Percentiles rank a stretch among this genome's conserved stretches.
Conservation (phyloP, 2,888 invertebrate genomes). For the Hedychridium roseum region DNA sequence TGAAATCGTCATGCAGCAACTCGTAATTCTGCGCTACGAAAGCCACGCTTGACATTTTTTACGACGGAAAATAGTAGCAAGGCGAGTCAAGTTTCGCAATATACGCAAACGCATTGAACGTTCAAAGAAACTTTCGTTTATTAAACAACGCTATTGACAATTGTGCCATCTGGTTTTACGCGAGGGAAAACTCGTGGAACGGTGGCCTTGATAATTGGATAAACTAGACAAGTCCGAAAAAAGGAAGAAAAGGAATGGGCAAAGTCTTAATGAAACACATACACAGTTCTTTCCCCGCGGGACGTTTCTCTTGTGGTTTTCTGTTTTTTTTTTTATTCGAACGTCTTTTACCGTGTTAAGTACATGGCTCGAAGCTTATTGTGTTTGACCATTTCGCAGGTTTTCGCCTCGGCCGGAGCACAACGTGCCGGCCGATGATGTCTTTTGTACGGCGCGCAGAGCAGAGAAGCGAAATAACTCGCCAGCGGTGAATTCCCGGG, state of each 20-base stretch:
- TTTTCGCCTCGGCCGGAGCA: constrained; percentile 19
- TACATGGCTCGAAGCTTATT: constrained; percentile 42
- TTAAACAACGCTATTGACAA: no score
- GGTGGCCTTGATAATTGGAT: no score
- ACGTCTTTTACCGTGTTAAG: constrained; percentile 32
- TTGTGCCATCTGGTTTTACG: no score
- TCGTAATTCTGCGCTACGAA: no score
- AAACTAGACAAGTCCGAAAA: no score
- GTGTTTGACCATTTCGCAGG: constrained; percentile 35
- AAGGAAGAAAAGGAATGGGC: no score
- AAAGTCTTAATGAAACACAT: constrained; percentile 11
- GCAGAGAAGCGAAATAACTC: constrained; percentile 12
- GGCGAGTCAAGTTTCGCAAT: no score
- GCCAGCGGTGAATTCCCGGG: constrained; percentile 11
- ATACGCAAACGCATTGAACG: no score
- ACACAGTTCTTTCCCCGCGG: constrained; percentile 7
- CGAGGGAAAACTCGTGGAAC: no score
- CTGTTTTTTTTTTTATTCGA: constrained; percentile 29
- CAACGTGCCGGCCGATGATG: constrained; percentile 1
- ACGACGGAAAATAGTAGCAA: no score
- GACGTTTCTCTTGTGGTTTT: background rate
- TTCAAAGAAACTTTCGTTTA: no score
- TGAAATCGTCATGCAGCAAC: constrained; percentile 15
- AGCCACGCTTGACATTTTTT: no score
- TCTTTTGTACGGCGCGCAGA: constrained; percentile 3